A percentile compares a stretch with the other conserved stretches of the same genome.
Evolutionary conservation across 2,113 vertebrate species (phyloP).

Genomic region (Lontra canadensis): DNA sequence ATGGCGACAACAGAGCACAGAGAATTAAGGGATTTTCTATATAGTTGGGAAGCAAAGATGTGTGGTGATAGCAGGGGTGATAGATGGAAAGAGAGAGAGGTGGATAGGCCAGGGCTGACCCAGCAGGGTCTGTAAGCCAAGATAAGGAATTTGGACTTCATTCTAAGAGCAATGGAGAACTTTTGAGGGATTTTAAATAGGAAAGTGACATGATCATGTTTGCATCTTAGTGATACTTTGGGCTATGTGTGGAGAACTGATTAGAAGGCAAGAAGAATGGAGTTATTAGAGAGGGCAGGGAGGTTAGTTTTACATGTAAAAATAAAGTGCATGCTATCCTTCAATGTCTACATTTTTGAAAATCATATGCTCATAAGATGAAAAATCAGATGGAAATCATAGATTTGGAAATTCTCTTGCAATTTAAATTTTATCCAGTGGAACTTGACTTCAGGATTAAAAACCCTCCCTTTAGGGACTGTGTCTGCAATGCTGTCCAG

Average conservation of each 20-base stretch:
- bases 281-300: neutral
- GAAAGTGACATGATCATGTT: neutral
- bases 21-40: no score
- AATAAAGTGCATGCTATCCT: neutral
- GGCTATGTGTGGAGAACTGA: neutral
- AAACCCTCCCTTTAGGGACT: neutral
- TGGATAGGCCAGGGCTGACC: neutral
- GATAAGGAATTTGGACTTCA: constrained; percentile 70
- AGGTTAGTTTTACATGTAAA: neutral
- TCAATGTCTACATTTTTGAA: neutral
- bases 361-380: neutral
- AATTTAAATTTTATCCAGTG: neutral
- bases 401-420: neutral
- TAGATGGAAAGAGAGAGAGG: neutral
- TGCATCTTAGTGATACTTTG: neutral
- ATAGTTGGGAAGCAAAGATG: neutral
- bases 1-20: fast-evolving
- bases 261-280: neutral
- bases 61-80: neutral
- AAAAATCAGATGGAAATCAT: neutral
- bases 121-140: constrained; percentile 15
- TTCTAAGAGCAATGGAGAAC: constrained; percentile 44
- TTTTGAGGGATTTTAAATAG: neutral
- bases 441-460: neutral
- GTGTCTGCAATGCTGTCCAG: neutral